Percentiles rank a stretch among this genome's conserved stretches.
These are phyloP conservation scores for Gymnorhina tibicen DNA, from an alignment of 2,113 vertebrate genomes.

Conservation along the genomic window DNA sequence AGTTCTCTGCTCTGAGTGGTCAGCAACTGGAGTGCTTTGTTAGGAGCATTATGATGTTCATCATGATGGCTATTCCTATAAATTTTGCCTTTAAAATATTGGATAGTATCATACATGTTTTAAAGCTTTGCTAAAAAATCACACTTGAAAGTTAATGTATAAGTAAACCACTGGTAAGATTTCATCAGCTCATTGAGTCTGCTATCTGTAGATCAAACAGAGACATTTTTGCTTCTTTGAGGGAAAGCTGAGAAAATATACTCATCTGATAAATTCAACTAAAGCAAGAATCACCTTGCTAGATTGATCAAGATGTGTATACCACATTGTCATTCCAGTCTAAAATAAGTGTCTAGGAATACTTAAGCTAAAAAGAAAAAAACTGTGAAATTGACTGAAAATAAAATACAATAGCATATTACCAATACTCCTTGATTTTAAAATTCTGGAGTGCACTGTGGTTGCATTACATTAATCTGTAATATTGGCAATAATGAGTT, in stretches of 20 bases:
- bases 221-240: not conserved
- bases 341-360: not conserved
- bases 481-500: not conserved
- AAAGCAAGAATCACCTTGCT: not conserved
- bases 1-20: not conserved
- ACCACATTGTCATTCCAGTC: not conserved
- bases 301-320: not conserved
- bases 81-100: not conserved
- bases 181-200: not conserved
- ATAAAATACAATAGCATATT: not conserved
- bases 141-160: not conserved
- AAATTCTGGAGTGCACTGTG: not conserved
- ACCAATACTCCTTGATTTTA: not conserved
- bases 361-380: not conserved
- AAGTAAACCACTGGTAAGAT: not conserved
- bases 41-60: not conserved
- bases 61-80: not conserved
- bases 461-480: not conserved
- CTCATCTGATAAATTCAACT: not conserved
- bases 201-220: not conserved
- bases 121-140: not conserved
- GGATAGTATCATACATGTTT: not conserved
- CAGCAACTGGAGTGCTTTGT: not conserved
- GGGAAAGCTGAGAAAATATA: not conserved
- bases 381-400: not conserved